Evolutionary conservation across 1,140 invertebrate species (phyloP), one percentile per base, ranked within the genome.

Genomic region (Hycleus cichorii): DNA sequence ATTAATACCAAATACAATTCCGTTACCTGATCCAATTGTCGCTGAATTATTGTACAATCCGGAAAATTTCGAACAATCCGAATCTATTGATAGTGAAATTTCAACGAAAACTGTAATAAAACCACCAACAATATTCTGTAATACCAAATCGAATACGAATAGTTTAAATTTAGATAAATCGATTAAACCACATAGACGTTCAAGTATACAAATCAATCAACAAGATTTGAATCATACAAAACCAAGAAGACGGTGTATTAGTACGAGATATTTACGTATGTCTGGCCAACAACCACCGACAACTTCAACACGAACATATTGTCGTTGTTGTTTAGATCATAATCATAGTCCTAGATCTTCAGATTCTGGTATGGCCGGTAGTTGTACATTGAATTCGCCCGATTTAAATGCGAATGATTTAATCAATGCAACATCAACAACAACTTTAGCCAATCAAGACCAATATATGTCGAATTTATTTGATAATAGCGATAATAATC

Each of bases 311-410:
- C 54, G 46, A 42, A 73, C 68, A 39, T 80, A 81, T 66, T 83
- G 82, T 64, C 76, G 79, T 60, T 83, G 81, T 67, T 83, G 82
- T 57, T 77, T 81, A 55, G 77, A 77, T 57, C 81, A 77, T 4
- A 83, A 59, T 49, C 65, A 81, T 11, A 85, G 83, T 70, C 81
- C 82, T 0, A 72, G 83, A 55, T 91, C 90, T 3, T 89, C 87
- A 4, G 90, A 92, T 70, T 89, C 86, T 1, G 90, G 90, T 12
- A 87, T 92, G 75, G 89, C 88, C 3, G 89, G 89, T 25, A 89
- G 86, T 69, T 89, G 82, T 67, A 84, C 82, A 39, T 75, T 88
- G 48, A 79, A 84, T 10, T 85, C 84, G 2, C 83, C 84, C 2
- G 83, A 85, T 68, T 76, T 74, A 57, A 32, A 32, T 32, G 3